Evolutionary conservation across 2,888 invertebrate species (phyloP).

Genomic region (Subacronicta megacephala): DNA sequence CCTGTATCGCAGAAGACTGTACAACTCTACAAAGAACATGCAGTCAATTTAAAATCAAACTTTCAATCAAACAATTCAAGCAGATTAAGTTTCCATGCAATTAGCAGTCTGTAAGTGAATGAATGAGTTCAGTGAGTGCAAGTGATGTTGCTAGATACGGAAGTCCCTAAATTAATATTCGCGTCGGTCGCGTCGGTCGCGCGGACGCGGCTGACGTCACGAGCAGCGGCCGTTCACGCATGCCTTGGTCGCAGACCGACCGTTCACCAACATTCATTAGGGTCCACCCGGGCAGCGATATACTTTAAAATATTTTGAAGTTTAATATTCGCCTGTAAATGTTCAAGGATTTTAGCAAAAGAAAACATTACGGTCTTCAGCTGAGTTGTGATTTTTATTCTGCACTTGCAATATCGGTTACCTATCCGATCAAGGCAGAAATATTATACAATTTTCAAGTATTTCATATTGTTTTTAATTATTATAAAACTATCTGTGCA

Average conservation of each 20-base stretch:
- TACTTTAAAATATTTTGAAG: slow-evolving; percentile 45
- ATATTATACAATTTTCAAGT: no score
- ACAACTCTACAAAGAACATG: no score
- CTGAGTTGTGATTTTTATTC: no score
- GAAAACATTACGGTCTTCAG: no score
- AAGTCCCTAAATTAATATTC: slow-evolving; percentile 80
- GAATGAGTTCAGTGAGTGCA: slow-evolving; percentile 60
- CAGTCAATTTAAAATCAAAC: no score
- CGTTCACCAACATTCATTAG: slow-evolving; percentile 72
- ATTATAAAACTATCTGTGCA: no score
- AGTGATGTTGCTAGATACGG: slow-evolving; percentile 71
- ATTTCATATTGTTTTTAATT: no score
- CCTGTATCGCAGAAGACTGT: no score
- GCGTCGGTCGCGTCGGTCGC: slow-evolving; percentile 67
- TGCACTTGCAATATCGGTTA: no score
- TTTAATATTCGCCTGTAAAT: slow-evolving; percentile 42
- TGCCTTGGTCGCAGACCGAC: slow-evolving; percentile 74
- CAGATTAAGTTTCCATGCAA: slow-evolving; percentile 63
- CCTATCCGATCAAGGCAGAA: no score
- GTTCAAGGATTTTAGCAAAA: slow-evolving; percentile 32
- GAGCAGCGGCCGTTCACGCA: slow-evolving; percentile 77
- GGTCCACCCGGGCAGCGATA: slow-evolving; percentile 45
- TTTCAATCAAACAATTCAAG: no score
- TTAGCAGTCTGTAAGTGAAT: no score
- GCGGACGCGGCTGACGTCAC: slow-evolving; percentile 63